Evolutionary conservation across 2,797 vertebrate species (phyloP).

Genomic region (Pogonophryne albipinna): DNA sequence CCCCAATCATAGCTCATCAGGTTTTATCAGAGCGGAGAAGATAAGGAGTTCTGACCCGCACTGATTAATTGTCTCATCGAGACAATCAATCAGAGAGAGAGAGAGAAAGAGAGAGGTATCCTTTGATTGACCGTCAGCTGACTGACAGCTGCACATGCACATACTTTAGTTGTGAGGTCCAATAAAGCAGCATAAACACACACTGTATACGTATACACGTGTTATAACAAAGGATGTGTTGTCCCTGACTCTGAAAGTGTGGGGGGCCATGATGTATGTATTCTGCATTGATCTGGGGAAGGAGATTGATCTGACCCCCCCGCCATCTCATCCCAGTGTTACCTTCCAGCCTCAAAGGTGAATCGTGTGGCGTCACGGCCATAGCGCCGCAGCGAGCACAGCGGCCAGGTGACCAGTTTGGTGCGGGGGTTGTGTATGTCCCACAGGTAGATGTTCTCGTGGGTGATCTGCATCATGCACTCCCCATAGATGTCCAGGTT

Average conservation of each 20-base stretch:
- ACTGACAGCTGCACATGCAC: constrained; percentile 2
- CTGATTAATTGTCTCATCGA: constrained; percentile 70
- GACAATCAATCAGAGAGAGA: constrained; percentile 60
- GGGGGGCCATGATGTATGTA: neutral
- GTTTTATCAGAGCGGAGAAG: constrained; percentile 69
- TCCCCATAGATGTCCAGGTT: constrained; percentile 98
- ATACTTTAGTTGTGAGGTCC: neutral
- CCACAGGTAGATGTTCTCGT: constrained; percentile 99
- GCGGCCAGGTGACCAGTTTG: constrained; percentile 97
- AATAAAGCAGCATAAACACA: neutral
- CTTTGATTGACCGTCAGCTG: constrained; percentile 24
- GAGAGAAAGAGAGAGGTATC: neutral
- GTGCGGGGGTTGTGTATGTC: constrained; percentile 96
- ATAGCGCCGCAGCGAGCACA: constrained; percentile 94
- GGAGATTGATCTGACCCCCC: neutral
- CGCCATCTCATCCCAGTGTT: constrained; percentile 57
- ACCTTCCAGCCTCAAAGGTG: constrained; percentile 98
- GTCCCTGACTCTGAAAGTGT: neutral
- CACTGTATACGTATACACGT: neutral
- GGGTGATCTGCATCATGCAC: constrained; percentile 99
- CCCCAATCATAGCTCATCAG: constrained; percentile 57
- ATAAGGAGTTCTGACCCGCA: constrained; percentile 65
- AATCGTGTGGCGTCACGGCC: constrained; percentile 96
- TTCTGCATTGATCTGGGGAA: neutral
- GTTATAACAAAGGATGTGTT: neutral